phyloP scores from a whole-genome alignment of 2,113 vertebrate species.

The Alaudala cheleensis region DNA sequence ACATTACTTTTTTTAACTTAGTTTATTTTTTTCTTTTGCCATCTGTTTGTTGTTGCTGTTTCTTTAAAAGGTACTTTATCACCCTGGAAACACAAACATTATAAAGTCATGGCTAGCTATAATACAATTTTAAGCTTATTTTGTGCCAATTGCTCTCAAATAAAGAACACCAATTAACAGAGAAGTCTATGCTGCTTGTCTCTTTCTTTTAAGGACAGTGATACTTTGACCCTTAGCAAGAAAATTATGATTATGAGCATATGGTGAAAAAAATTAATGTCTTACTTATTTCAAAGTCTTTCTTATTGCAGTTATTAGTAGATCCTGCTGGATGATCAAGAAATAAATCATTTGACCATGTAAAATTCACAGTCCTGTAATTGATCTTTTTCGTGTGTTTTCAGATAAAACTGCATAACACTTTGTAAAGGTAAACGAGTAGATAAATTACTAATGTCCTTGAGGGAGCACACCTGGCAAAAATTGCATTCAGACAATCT shows the following conservation, averaged over 20 bases:
- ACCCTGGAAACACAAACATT: not conserved
- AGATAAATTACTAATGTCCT: not conserved
- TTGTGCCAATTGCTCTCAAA: not conserved
- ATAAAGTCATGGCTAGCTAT: not conserved
- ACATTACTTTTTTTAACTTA: not conserved
- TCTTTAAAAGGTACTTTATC: not conserved
- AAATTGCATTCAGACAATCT: not conserved
- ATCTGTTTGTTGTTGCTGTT: not conserved
- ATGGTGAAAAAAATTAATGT: not conserved
- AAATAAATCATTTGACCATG: not conserved
- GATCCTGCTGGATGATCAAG: not conserved
- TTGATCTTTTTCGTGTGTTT: not conserved
- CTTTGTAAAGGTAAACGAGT: constrained; percentile 1
- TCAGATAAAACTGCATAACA: not conserved
- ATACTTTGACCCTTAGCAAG: not conserved
- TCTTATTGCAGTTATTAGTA: not conserved
- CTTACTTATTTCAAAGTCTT: not conserved
- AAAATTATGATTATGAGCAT: not conserved
- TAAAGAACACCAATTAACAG: not conserved
- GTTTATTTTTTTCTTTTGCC: not conserved
- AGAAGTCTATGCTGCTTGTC: not conserved
- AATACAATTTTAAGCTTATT: not conserved
- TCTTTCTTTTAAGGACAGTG: not conserved
- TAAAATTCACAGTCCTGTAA: not conserved
- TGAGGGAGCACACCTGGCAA: not conserved